Evolutionary conservation across 2,888 invertebrate species (phyloP), one percentile per base, ranked within the genome.

Genomic region (Pseudanteris insignis): DNA sequence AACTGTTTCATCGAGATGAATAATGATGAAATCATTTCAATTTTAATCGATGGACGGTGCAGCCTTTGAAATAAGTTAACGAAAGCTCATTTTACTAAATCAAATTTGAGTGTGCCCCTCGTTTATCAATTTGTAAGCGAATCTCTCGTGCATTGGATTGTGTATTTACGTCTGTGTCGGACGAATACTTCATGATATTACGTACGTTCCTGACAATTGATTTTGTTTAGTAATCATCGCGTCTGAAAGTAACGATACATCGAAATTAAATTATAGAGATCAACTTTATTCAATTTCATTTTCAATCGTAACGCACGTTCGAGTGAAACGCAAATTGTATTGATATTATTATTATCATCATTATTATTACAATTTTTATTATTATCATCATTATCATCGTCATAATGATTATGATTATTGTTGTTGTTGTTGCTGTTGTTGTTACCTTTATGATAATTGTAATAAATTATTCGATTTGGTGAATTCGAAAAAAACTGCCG

Each of bases 41-140:
- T n/a, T n/a, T n/a, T n/a, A n/a, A n/a, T n/a, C n/a, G n/a, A n/a
- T n/a, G n/a, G n/a, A n/a, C 32, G 26, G 30, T 36, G 37, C 26
- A 36, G 47, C 46, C n/a, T 46, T 14, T 18, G 24, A 12, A 48
- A 13, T 12, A 32, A 48, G 15, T 37, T 32, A 41, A n/a, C n/a
- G 30, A 41, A 8, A 29, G 12, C 32, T 26, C 11, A 30, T 18
- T 50, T 30, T 50, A n/a, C n/a, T 38, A 29, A 50, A 25, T 44
- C 50, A 30, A 26, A 54, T 61, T 61, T 61, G 44, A 43, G 60
- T 61, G 60, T 61, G 60, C 60, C 60, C 54, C 60, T 61, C 37
- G 30, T 53, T 47, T 46, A 26, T 51, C 15, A 34, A 40, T 51
- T 34, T 34, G 5, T 34, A 25, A 41, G 34, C 33, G 33, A 21